A percentile compares a stretch with the other conserved stretches of the same genome.
phyloP scores from a whole-genome alignment of 1,140 invertebrate species.

The Carposina sasakii region DNA sequence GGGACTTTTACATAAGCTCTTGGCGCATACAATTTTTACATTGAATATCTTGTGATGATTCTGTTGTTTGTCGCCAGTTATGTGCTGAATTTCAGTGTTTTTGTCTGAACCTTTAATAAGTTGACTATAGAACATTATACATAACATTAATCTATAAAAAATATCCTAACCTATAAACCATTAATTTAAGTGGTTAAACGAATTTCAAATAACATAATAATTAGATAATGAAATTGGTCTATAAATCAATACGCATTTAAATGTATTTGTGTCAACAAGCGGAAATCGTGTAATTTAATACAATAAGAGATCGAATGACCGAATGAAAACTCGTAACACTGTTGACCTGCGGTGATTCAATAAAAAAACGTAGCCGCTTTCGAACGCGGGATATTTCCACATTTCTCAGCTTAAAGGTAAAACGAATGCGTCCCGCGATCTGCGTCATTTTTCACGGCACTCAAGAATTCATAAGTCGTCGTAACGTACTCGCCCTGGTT shows the following conservation, averaged over 20 bases:
- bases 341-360: not conserved
- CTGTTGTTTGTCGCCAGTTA: not conserved
- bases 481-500: too few species aligned
- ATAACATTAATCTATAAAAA: not conserved
- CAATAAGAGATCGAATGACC: not conserved
- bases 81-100: constrained; percentile 6
- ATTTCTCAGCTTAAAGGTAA: not conserved
- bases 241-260: too few species aligned
- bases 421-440: constrained; percentile 17
- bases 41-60: constrained; percentile 7
- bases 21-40: constrained; percentile 38
- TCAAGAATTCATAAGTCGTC: constrained; percentile 43
- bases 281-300: not conserved
- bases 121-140: not conserved
- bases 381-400: constrained; percentile 1
- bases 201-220: too few species aligned
- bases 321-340: not conserved
- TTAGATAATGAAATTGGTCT: too few species aligned
- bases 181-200: not conserved
- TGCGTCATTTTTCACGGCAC: constrained; percentile 35
- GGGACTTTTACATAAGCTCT: constrained; percentile 46
- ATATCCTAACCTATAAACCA: not conserved
- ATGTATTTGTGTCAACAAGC: not conserved
- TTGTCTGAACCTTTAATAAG: not conserved
- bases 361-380: not conserved